phyloP scores from a whole-genome alignment of 2,797 vertebrate species.

The Phrynocephalus guinanensis region DNA sequence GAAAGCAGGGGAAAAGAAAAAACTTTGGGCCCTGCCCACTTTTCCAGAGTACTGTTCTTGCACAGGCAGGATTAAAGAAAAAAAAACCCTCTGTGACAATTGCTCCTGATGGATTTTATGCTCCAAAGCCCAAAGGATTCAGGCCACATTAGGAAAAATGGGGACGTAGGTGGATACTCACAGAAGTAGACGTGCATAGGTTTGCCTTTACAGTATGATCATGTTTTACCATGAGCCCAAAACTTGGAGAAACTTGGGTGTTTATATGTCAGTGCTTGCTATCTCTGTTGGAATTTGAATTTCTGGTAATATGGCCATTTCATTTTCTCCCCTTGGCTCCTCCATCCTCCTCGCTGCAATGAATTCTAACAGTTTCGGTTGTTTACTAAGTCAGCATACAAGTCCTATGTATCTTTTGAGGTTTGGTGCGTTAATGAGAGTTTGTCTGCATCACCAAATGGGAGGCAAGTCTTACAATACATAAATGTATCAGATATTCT shows the following conservation, averaged over 20 bases:
- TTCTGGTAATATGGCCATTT: background rate
- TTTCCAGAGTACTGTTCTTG: slow-evolving; percentile 5
- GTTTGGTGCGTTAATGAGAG: background rate
- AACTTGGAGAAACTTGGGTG: background rate
- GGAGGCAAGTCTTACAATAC: background rate
- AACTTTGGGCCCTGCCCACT: slow-evolving; percentile 1
- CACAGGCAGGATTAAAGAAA: background rate
- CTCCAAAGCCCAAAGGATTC: background rate
- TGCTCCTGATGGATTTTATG: background rate
- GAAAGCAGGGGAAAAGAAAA: slow-evolving; percentile 8
- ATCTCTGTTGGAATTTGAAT: background rate
- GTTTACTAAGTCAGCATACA: background rate
- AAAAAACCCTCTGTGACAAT: background rate
- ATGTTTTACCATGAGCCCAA: too few relatives aligned
- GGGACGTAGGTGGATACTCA: background rate
- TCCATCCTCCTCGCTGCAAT: background rate
- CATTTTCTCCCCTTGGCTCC: background rate
- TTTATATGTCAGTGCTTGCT: background rate
- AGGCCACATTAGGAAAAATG: slow-evolving; percentile 24
- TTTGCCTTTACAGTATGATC: too few relatives aligned
- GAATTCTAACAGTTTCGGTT: background rate
- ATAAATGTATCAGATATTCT: background rate
- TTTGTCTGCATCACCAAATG: slow-evolving; percentile 6
- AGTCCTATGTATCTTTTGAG: background rate
- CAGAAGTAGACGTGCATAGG: too few relatives aligned